Evolutionary conservation across 2,113 vertebrate genomes (phyloP).

Genomic region (Laterallus jamaicensis): DNA sequence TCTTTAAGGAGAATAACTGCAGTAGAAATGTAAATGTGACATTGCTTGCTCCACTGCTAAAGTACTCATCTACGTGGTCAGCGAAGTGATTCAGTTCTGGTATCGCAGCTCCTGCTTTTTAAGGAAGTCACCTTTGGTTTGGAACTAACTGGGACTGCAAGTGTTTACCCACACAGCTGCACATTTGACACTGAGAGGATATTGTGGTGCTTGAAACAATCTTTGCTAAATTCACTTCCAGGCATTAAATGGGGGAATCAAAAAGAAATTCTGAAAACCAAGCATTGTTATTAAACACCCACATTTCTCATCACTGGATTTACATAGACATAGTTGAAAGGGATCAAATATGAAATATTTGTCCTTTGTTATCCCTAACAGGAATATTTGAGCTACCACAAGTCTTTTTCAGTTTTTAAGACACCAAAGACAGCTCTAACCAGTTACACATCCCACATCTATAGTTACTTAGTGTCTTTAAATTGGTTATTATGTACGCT

Average conservation of each 20-base stretch:
- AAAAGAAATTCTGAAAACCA: background rate
- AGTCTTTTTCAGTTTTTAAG: background rate
- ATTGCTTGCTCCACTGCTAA: background rate
- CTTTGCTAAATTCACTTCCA: background rate
- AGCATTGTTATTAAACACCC: background rate
- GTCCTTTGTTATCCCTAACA: background rate
- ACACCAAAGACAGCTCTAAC: background rate
- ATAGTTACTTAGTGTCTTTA: background rate
- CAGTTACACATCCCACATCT: background rate
- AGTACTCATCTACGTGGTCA: background rate
- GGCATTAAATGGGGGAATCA: background rate
- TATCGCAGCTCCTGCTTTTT: background rate
- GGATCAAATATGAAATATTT: background rate
- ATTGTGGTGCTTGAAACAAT: background rate
- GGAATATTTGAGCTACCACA: background rate
- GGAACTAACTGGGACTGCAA: background rate
- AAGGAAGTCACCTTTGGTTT: background rate
- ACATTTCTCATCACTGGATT: background rate
- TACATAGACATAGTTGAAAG: background rate
- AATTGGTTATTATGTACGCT: background rate
- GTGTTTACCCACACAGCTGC: background rate
- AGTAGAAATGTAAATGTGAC: background rate
- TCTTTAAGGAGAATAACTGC: background rate
- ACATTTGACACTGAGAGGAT: rapidly evolving
- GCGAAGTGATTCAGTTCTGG: background rate